phyloP scores from a whole-genome alignment of 2,113 vertebrate species.

The Phaethornis superciliosus region DNA sequence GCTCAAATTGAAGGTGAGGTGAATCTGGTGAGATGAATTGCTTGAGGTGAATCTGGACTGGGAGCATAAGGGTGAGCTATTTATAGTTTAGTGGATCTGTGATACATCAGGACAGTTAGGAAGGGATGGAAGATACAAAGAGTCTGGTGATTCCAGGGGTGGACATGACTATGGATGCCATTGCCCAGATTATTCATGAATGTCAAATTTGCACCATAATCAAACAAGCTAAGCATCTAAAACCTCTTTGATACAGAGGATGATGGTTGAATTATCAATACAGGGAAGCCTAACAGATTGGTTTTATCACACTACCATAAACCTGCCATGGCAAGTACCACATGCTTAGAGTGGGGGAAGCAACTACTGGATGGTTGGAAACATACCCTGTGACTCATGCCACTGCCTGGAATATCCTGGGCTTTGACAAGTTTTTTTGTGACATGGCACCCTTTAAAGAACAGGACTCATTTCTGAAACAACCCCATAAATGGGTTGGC shows the following conservation, averaged over 20 bases:
- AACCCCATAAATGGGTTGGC: background rate
- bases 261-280: background rate
- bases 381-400: background rate
- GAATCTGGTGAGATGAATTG: too few species aligned
- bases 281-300: background rate
- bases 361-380: background rate
- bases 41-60: background rate
- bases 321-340: background rate
- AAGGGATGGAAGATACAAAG: background rate
- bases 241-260: background rate
- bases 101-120: background rate
- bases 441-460: background rate
- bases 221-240: background rate
- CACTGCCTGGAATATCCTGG: background rate
- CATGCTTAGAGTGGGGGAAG: background rate
- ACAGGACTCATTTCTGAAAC: background rate
- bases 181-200: background rate
- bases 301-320: background rate
- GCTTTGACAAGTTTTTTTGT: background rate
- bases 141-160: background rate
- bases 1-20: background rate
- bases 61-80: background rate
- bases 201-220: background rate
- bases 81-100: background rate
- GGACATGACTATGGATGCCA: background rate